Evolutionary conservation across 2,888 invertebrate genomes (phyloP), one percentile per base, ranked within the genome.

Genomic region (Anthophora plumipes): DNA sequence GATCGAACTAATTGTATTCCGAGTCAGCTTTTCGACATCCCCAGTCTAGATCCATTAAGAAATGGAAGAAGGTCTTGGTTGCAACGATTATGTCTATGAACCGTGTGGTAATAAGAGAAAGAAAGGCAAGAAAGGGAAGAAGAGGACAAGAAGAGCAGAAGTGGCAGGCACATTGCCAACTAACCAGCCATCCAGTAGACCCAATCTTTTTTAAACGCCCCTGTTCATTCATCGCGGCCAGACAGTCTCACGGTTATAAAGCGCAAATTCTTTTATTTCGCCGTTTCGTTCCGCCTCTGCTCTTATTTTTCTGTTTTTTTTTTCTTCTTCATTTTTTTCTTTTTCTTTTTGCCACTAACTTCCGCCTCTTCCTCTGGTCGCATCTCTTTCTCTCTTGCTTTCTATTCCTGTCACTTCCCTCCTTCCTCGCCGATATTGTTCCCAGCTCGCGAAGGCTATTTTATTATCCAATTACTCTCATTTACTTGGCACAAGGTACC

Each of bases 211-310:
- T 91, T 90, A 89, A 91, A 91, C 89, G 89, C 87, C 86, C 87
- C 31, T 88, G 88, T 86, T 89, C 89, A 91, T 91, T 91, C 90
- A 91, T 89, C 87, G 87, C 85, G 83, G 82, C 90, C 91, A 91
- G 91, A 91, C 91, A 91, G 91, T 91, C 91, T 91, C 91, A 91
- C 91, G 91, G 91, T 91, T 91, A 91, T 91, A 91, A 91, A 91
- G 91, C 90, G 87, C 90, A 90, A 91, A 91, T 91, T 89, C 91
- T 89, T 91, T 91, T 91, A 91, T 91, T 90, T 86, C 86, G 80
- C 82, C 87, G 86, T 89, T 89, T 85, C 89, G 89, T 90, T 87
- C 90, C 88, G 84, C 83, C 84, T 85, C 84, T 82, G 68, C 81
- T 80, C 80, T 87, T 90, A 89, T 89, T 90, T 87, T 89, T 89